Evolutionary conservation across 2,888 invertebrate species (phyloP), one percentile per base, ranked within the genome.

Genomic region (Drosophila pegasa): DNA sequence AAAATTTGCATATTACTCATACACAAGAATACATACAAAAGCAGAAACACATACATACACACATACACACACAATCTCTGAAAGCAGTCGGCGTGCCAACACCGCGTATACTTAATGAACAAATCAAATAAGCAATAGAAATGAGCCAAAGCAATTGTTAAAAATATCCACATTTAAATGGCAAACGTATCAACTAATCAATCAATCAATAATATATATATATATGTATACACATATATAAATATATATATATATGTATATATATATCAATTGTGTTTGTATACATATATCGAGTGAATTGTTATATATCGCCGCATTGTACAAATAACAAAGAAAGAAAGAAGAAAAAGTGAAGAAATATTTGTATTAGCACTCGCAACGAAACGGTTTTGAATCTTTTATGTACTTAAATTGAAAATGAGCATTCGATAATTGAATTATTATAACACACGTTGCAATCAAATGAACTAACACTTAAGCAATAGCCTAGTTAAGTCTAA

Each of bases 131-230:
- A 63, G 74, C 72, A 72, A 68, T 73, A 56, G 41, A 83, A 69
- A 61, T 54, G 52, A 69, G 37, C 75, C 75, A 67, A 78, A 68
- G 67, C 58, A 64, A 82, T 68, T 75, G 82, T 85, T 85, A 82
- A 80, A 75, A 80, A 72, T 71, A 76, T 76, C 55, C 55, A 64
- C 76, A 64, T 59, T 61, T 61, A 72, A 75, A 72, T 76, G 69
- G 80, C 69, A 63, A 76, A 37, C 52, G 63, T 74, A 75, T 71
- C 66, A 81, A 69, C 65, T 48, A 75, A 67, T 70, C 62, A 80
- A 70, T 70, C 62, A 80, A 61, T 74, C 76, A 76, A 73, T 71
- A 75, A 59, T 33, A 55, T 35, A 67, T 40, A 31, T 40, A 55
- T 16, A 38, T 18, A 43, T 40, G 51, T 40, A 55, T 37, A 56